Conservation (phyloP, 2,113 vertebrate species). For the Stomatorhinus ivindoensis region DNA sequence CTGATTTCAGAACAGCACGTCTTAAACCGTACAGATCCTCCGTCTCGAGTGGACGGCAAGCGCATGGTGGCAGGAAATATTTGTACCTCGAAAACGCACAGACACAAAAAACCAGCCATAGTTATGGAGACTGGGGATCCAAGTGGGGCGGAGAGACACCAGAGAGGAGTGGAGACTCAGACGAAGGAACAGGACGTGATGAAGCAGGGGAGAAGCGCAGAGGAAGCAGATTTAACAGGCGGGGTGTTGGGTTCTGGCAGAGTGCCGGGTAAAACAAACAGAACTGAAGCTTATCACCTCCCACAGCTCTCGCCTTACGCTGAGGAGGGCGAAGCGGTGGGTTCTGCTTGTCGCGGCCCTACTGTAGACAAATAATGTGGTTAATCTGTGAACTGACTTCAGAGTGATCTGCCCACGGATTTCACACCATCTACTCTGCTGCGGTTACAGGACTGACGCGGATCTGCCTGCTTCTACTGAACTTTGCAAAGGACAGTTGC, state of each 20-base stretch:
- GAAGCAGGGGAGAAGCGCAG: neutral
- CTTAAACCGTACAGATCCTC: neutral
- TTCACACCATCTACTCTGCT: neutral
- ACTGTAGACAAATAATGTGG: conserved; percentile 1
- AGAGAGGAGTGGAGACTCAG: neutral
- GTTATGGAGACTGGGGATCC: neutral
- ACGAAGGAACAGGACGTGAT: neutral
- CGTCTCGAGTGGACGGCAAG: neutral
- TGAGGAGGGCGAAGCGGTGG: neutral
- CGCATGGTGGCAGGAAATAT: neutral
- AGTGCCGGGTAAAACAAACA: neutral
- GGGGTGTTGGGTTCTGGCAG: neutral
- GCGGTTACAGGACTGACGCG: neutral
- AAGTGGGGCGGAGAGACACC: neutral
- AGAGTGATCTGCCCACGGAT: conserved; percentile 6
- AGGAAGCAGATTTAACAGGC: neutral
- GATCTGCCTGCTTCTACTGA: neutral
- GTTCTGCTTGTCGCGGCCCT: neutral
- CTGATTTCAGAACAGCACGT: neutral
- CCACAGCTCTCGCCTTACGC: neutral
- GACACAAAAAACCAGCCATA: neutral
- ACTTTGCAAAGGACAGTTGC: neutral
- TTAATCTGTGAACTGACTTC: neutral
- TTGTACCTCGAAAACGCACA: neutral
- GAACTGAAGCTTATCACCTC: neutral